These are phyloP conservation scores for Toxotes lorentzi DNA, from an alignment of 2,797 vertebrate genomes.

Conservation along the genomic window DNA sequence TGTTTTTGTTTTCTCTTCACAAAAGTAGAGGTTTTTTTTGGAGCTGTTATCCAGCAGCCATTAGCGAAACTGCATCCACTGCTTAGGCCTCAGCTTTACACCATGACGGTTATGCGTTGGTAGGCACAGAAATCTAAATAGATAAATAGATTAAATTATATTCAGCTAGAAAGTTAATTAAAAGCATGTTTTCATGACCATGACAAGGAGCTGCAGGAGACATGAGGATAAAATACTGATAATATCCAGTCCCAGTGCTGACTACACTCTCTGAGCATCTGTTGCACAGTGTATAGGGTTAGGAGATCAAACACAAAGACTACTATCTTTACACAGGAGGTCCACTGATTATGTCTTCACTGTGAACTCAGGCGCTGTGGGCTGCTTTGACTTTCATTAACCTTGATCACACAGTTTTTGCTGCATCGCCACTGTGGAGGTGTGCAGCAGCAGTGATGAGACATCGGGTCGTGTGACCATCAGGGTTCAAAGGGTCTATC, in stretches of 20 bases:
- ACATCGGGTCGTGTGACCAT: slow-evolving; percentile 37
- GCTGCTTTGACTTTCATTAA: slow-evolving; percentile 71
- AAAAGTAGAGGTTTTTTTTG: too few species aligned
- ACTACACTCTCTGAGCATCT: slow-evolving; percentile 33
- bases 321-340: slow-evolving; percentile 31
- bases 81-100: neutral
- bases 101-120: neutral
- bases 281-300: slow-evolving; percentile 7
- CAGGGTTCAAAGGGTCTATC: slow-evolving; percentile 65
- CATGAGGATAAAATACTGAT: slow-evolving; percentile 8
- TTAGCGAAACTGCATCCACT: neutral
- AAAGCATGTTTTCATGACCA: neutral
- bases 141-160: neutral
- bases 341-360: slow-evolving; percentile 31
- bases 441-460: slow-evolving; percentile 44
- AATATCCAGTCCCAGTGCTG: slow-evolving; percentile 12
- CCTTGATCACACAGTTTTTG: slow-evolving; percentile 60
- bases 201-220: neutral
- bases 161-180: neutral
- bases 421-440: slow-evolving; percentile 63
- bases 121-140: too few species aligned
- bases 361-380: slow-evolving; percentile 24
- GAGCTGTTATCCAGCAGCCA: neutral
- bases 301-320: slow-evolving; percentile 36
- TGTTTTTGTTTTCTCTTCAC: neutral